A percentile compares a stretch with the other conserved stretches of the same genome.
Evolutionary conservation across 2,113 vertebrate genomes (phyloP).

Genomic region (Pseudolaguvia tuberculata): DNA sequence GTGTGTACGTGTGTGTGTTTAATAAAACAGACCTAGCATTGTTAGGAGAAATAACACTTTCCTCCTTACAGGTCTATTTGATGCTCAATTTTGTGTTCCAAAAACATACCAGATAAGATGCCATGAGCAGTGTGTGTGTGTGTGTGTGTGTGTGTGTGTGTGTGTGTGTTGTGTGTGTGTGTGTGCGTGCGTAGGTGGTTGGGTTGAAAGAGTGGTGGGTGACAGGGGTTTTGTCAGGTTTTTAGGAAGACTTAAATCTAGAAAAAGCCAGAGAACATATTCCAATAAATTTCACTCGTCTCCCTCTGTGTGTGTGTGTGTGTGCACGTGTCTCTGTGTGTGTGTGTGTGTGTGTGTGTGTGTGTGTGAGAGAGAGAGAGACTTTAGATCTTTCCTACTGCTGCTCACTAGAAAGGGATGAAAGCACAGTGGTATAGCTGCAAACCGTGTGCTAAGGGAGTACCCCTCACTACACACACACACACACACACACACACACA

Average conservation of each 20-base stretch:
- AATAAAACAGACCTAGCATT: no score
- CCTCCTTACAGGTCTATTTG: slow-evolving; percentile 23
- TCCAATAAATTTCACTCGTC: slow-evolving; percentile 16
- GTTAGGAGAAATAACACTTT: no score
- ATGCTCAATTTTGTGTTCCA: slow-evolving; percentile 69
- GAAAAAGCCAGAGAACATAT: slow-evolving; percentile 61
- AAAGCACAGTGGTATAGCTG: slow-evolving; percentile 17
- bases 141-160: slow-evolving; percentile 51
- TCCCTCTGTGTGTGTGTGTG: not conserved
- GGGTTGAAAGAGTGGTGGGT: no score
- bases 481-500: not conserved
- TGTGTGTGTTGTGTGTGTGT: slow-evolving; percentile 51
- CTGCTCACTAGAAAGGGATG: slow-evolving; percentile 2
- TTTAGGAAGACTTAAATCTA: slow-evolving; percentile 81
- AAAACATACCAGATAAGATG: slow-evolving; percentile 48
- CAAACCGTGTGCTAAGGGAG: not conserved
- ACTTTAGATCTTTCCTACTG: slow-evolving; percentile 35
- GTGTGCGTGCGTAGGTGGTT: no score
- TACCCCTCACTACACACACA: not conserved
- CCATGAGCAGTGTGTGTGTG: slow-evolving; percentile 64
- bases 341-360: not conserved
- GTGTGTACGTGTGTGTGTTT: not conserved
- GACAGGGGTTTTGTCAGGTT: slow-evolving; percentile 42
- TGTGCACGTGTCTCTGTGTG: not conserved
- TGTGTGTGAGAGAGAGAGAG: not conserved